Conservation (phyloP, 2,113 vertebrate species). For the Varanus komodoensis region DNA sequence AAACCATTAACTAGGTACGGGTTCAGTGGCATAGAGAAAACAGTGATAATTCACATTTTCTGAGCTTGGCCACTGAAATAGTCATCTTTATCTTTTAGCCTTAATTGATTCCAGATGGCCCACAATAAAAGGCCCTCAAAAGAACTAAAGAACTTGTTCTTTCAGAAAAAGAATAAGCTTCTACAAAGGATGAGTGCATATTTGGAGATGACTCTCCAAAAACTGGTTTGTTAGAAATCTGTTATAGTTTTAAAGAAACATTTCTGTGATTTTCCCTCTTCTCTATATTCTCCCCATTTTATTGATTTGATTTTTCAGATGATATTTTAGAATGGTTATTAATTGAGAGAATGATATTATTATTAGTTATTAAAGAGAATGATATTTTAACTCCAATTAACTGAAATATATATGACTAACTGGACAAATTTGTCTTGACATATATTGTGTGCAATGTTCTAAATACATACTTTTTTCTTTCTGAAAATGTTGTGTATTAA, state of each 20-base stretch:
- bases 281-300: conserved; percentile 1
- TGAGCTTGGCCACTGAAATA: conserved; percentile 20
- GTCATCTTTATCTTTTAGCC: not conserved
- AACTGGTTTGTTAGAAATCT: conserved; percentile 19
- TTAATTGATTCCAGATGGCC: conserved; percentile 27
- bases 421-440: not conserved
- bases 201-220: conserved; percentile 20
- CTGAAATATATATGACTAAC: not conserved
- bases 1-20: conserved; percentile 4
- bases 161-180: conserved; percentile 26
- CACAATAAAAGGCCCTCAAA: conserved; percentile 23
- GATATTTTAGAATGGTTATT: not conserved
- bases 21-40: conserved; percentile 6
- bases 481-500: not conserved
- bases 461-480: not conserved
- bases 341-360: not conserved
- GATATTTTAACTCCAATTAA: not conserved
- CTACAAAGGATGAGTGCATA: conserved; percentile 30
- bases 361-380: not conserved
- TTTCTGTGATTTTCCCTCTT: not conserved
- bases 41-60: conserved; percentile 27
- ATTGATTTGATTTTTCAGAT: not conserved
- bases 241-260: not conserved
- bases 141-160: conserved; percentile 25
- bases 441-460: not conserved